Percentiles rank a stretch among this genome's conserved stretches.
These are phyloP conservation scores for Amyelois transitella DNA, from an alignment of 1,140 invertebrate species.

Conservation along the genomic window DNA sequence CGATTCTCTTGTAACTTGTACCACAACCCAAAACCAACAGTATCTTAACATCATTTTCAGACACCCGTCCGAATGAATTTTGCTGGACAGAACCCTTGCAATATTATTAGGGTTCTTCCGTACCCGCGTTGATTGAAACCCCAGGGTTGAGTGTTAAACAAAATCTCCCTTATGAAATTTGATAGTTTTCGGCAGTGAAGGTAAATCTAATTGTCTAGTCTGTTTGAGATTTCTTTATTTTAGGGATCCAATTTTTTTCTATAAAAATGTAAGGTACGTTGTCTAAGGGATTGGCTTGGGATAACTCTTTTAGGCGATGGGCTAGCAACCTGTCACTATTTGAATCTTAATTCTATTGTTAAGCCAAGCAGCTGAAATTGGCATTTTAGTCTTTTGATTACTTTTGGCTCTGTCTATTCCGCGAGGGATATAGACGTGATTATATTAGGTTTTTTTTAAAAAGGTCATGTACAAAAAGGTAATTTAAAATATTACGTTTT, in stretches of 20 bases:
- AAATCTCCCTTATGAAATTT: constrained; percentile 4
- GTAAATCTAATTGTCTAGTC: neutral
- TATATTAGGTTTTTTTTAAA: too few relatives aligned
- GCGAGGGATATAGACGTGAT: too few relatives aligned
- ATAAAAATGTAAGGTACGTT: neutral
- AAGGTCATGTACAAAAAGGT: too few relatives aligned
- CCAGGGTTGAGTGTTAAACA: constrained; percentile 2
- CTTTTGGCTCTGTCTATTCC: too few relatives aligned
- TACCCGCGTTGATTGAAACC: constrained; percentile 26
- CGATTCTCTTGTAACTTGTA: neutral
- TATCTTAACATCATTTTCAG: constrained; percentile 29
- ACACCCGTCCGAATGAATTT: constrained; percentile 22
- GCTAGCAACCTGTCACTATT: too few relatives aligned
- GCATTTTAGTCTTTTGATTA: too few relatives aligned
- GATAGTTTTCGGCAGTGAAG: neutral
- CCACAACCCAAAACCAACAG: neutral
- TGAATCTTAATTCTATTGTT: too few relatives aligned
- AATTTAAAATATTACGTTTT: too few relatives aligned
- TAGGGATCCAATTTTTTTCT: neutral
- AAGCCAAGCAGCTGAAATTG: too few relatives aligned
- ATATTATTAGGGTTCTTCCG: constrained; percentile 25
- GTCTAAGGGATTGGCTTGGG: too few relatives aligned
- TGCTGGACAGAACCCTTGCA: constrained; percentile 5
- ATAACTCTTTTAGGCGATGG: too few relatives aligned
- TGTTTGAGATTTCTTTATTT: neutral